Evolutionary conservation across 2,797 vertebrate genomes (phyloP).

Genomic region (Chrysolophus pictus): DNA sequence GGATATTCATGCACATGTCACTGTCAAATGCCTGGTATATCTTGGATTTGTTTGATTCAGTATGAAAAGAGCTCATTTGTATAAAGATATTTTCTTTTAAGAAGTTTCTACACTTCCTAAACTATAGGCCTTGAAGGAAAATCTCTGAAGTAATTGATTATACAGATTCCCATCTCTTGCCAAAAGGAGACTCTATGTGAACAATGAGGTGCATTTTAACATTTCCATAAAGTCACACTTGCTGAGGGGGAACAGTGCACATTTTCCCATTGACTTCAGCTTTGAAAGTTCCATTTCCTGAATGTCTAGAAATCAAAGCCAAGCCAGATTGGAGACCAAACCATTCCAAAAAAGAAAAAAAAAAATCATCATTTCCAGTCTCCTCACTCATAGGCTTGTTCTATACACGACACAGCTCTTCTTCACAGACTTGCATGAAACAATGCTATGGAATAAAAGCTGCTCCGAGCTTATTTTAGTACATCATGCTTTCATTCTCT

Average conservation of each 20-base stretch:
- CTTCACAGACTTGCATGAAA: not conserved
- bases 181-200: constrained; percentile 37
- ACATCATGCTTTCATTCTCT: not conserved
- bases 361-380: constrained; percentile 4
- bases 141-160: constrained; percentile 52
- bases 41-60: constrained; percentile 38
- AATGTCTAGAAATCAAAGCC: constrained; percentile 46
- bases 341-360: not conserved
- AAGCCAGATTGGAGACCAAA: constrained; percentile 26
- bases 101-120: constrained; percentile 35
- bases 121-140: constrained; percentile 35
- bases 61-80: constrained; percentile 25
- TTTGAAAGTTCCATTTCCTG: constrained; percentile 45
- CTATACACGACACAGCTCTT: not conserved
- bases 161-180: constrained; percentile 39
- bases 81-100: constrained; percentile 27
- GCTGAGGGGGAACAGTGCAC: not conserved
- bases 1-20: not conserved
- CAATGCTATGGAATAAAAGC: not conserved
- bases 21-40: not conserved
- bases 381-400: not conserved
- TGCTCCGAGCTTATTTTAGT: constrained; percentile 5
- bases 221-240: constrained; percentile 55
- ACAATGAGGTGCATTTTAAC: constrained; percentile 43
- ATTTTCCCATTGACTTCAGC: constrained; percentile 41